Evolutionary conservation across 2,797 vertebrate genomes (phyloP).

Genomic region (Pseudomugil gertrudae): DNA sequence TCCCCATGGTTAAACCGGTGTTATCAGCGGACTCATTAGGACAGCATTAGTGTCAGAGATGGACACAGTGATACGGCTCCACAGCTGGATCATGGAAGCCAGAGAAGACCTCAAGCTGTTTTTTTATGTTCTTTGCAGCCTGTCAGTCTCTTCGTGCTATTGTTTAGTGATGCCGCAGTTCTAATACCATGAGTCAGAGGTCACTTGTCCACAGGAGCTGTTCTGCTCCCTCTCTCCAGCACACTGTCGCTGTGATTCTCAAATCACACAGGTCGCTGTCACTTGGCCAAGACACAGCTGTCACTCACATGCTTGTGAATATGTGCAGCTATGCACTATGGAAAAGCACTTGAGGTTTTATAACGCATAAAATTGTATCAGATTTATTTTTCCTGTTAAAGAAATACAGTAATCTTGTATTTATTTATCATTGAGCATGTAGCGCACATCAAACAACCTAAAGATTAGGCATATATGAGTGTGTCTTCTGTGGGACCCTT

Average conservation of each 20-base stretch:
- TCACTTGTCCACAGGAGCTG: constrained; percentile 68
- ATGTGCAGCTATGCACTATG: constrained; percentile 36
- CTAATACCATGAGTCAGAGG: constrained; percentile 75
- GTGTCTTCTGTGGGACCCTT: background rate
- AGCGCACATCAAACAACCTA: too few species aligned
- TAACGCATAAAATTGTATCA: constrained; percentile 15
- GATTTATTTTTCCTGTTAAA: background rate
- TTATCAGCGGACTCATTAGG: constrained; percentile 77
- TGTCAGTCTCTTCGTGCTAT: constrained; percentile 59
- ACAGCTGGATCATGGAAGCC: constrained; percentile 66
- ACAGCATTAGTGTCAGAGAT: constrained; percentile 80
- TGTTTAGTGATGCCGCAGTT: constrained; percentile 71
- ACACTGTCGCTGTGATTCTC: constrained; percentile 76
- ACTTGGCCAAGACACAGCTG: constrained; percentile 67
- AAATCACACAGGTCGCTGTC: constrained; percentile 69
- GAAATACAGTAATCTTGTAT: background rate
- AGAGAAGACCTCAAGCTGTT: constrained; percentile 64
- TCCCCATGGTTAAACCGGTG: constrained; percentile 66
- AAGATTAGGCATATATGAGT: background rate
- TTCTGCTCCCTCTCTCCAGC: constrained; percentile 48
- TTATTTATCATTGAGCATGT: background rate
- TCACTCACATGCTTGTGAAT: constrained; percentile 64
- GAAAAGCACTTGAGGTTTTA: constrained; percentile 36
- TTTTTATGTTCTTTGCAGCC: constrained; percentile 45
- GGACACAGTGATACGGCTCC: constrained; percentile 69